A percentile compares a stretch with the other conserved stretches of the same genome.
Conservation (phyloP, 2,797 vertebrate species). For the Pseudopleuronectes americanus region DNA sequence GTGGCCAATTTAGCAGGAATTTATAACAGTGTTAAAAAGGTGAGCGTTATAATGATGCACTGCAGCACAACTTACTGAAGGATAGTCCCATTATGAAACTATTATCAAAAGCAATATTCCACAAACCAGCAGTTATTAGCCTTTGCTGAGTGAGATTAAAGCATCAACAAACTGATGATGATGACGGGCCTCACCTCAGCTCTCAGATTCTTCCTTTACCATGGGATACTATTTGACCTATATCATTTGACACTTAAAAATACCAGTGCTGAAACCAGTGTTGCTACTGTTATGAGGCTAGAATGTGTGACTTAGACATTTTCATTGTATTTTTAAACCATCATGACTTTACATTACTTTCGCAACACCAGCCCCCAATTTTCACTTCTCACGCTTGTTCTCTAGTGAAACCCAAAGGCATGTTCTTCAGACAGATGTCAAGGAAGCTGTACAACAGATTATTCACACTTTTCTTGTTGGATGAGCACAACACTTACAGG, state of each 20-base stretch:
- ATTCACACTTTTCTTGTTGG: too few species aligned
- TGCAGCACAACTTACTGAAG: constrained; percentile 1
- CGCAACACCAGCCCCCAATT: too few species aligned
- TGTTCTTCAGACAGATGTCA: too few species aligned
- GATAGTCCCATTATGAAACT: constrained; percentile 6
- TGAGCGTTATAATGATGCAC: constrained; percentile 24
- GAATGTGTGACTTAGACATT: too few species aligned
- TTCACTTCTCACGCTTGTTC: too few species aligned
- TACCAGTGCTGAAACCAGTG: not conserved
- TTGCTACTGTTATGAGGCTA: not conserved
- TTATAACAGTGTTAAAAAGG: constrained; percentile 23
- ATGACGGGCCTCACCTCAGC: too few species aligned
- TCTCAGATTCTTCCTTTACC: not conserved
- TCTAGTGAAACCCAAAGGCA: too few species aligned
- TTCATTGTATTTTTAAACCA: not conserved
- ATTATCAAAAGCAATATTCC: constrained; percentile 5
- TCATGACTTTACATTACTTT: too few species aligned
- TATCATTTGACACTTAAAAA: not conserved
- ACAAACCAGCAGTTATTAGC: not conserved
- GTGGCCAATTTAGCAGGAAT: constrained; percentile 27
- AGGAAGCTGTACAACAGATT: too few species aligned
- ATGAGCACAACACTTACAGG: too few species aligned
- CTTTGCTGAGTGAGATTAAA: too few species aligned
- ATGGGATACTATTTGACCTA: not conserved
- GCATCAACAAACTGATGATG: constrained; percentile 4